Evolutionary conservation across 2,113 vertebrate genomes (phyloP).

Genomic region (Thalassarche chlororhynchos): DNA sequence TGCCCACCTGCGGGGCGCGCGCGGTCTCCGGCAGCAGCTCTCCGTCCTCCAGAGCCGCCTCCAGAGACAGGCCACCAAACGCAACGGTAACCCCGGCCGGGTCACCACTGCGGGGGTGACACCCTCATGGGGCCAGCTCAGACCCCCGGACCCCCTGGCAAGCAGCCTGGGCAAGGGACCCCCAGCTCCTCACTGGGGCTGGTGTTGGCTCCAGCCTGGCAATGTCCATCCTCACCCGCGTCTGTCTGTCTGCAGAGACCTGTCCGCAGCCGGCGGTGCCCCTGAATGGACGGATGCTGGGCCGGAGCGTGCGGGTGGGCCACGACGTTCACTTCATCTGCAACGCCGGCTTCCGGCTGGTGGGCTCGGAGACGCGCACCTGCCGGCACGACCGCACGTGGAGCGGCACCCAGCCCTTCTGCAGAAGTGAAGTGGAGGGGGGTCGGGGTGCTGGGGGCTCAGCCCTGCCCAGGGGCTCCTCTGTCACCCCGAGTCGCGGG

Average conservation of each 20-base stretch:
- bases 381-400: constrained; percentile 80
- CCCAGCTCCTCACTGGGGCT: not conserved
- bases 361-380: constrained; percentile 79
- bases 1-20: constrained; percentile 75
- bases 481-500: rapidly evolving
- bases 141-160: rapidly evolving
- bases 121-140: rapidly evolving
- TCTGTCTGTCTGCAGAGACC: constrained; percentile 62
- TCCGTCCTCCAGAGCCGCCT: constrained; percentile 75
- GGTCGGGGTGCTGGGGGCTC: not conserved
- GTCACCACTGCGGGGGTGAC: rapidly evolving
- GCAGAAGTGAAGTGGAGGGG: constrained; percentile 71
- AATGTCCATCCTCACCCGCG: rapidly evolving
- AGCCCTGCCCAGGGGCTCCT: rapidly evolving
- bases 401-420: constrained; percentile 80
- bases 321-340: constrained; percentile 86
- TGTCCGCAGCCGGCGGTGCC: constrained; percentile 75
- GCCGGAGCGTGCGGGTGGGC: constrained; percentile 67
- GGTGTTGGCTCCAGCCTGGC: rapidly evolving
- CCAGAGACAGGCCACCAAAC: constrained; percentile 56
- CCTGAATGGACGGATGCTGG: constrained; percentile 79
- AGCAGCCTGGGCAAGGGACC: not conserved
- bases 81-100: constrained; percentile 61
- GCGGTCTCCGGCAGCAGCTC: constrained; percentile 82
- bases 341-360: constrained; percentile 74